These are phyloP conservation scores for Luidia sarsii DNA, from an alignment of 53 echinoderm and acorn worm species.

Conservation along the genomic window DNA sequence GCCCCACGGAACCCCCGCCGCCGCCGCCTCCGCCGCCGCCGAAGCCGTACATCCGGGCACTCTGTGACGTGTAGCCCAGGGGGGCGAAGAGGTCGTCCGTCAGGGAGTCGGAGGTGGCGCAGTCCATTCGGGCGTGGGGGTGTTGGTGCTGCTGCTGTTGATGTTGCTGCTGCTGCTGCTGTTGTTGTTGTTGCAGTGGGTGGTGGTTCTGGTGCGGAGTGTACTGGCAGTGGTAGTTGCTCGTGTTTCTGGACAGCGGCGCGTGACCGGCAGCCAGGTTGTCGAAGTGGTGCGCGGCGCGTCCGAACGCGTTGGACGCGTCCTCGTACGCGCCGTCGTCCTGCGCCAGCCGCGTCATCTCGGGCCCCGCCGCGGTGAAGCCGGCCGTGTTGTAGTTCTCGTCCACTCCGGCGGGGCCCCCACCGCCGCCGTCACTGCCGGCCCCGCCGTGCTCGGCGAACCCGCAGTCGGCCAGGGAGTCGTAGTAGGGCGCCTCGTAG, in stretches of 20 bases:
- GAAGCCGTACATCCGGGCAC: conserved; percentile 41
- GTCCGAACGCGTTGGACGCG: conserved; percentile 39
- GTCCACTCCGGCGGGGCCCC: conserved; percentile 53
- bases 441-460: conserved; percentile 42
- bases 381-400: conserved; percentile 78
- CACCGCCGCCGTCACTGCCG: conserved; percentile 61
- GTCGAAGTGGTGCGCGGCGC: conserved; percentile 49
- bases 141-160: conserved; percentile 6
- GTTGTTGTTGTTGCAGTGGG: conserved; percentile 9
- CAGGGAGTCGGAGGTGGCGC: conserved; percentile 6
- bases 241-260: conserved; percentile 6
- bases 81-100: conserved; percentile 26
- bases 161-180: conserved; percentile 6
- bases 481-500: conserved; percentile 35
- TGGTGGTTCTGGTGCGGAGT: conserved; percentile 28
- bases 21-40: background rate
- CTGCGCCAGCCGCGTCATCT: conserved; percentile 29
- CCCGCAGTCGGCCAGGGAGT: conserved; percentile 33
- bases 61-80: conserved; percentile 43
- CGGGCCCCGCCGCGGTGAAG: conserved; percentile 32
- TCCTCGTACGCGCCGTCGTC: conserved; percentile 38
- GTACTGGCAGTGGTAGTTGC: conserved; percentile 47
- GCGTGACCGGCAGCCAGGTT: conserved; percentile 3
- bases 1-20: background rate
- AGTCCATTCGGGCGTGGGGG: conserved; percentile 33